These are phyloP conservation scores for Ploceus nigricollis DNA, from an alignment of 2,113 vertebrate species.

Conservation along the genomic window DNA sequence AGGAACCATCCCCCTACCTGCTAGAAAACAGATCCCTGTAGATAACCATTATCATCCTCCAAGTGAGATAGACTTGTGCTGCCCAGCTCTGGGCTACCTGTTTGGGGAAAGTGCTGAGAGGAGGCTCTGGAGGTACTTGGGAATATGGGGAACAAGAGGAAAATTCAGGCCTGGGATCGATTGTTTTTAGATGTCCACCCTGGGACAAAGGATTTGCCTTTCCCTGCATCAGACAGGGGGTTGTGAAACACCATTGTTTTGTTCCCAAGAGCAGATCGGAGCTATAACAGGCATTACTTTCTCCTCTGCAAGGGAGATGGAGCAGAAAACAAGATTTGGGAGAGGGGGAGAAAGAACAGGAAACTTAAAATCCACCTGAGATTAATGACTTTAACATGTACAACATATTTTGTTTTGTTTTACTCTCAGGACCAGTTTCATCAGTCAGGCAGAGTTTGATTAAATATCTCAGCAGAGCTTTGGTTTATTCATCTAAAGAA, in stretches of 20 bases:
- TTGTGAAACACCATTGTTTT: neutral
- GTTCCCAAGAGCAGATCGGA: neutral
- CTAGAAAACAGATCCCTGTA: neutral
- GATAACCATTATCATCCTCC: neutral
- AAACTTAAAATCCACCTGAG: conserved; percentile 53
- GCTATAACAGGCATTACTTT: neutral
- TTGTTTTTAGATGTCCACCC: neutral
- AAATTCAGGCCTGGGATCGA: fast-evolving
- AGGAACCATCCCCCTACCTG: neutral
- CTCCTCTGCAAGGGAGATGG: neutral
- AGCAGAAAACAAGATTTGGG: neutral
- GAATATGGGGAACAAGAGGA: neutral
- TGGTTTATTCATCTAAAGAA: conserved; percentile 25
- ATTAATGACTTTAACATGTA: conserved; percentile 51
- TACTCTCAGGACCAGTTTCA: conserved; percentile 25
- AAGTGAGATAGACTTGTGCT: neutral
- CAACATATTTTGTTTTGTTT: conserved; percentile 30
- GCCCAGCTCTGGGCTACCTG: neutral
- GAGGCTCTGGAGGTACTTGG: neutral
- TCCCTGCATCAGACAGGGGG: neutral
- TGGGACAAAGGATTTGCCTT: neutral
- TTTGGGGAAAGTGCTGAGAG: neutral
- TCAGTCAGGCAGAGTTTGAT: conserved; percentile 35
- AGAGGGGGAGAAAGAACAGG: neutral
- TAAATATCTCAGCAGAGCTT: conserved; percentile 34